Evolutionary conservation across 2,888 invertebrate genomes (phyloP).

Genomic region (Kuschelorhynchus macadamiae): DNA sequence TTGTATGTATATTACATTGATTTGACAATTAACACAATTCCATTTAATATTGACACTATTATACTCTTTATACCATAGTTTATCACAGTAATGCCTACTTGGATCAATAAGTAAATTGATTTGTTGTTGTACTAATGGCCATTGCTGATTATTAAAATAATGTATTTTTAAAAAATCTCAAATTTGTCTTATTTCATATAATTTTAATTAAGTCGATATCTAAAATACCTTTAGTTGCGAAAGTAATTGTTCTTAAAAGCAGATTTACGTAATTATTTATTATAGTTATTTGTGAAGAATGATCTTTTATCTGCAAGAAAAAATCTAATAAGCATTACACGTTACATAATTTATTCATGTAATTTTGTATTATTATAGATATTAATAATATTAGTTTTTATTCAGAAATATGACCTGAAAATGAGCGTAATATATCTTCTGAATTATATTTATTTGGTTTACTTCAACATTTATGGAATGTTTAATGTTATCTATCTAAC

Average conservation of each 20-base stretch:
- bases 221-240: not conserved
- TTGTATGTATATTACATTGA: no score
- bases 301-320: not conserved
- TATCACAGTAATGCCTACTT: no score
- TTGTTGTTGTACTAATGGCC: no score
- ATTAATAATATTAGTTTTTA: slow-evolving; percentile 1
- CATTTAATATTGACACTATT: no score
- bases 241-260: not conserved
- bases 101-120: no score
- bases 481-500: slow-evolving; percentile 2
- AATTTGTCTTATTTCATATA: no score
- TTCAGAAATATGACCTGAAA: not conserved
- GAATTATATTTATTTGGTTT: not conserved
- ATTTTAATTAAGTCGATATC: no score
- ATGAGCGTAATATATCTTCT: slow-evolving; percentile 10
- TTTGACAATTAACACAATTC: no score
- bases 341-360: no score
- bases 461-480: not conserved
- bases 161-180: no score
- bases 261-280: not conserved
- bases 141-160: no score
- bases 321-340: not conserved
- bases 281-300: slow-evolving; percentile 3
- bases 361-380: not conserved
- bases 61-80: no score